Percentiles rank a stretch among this genome's conserved stretches.
Evolutionary conservation across 1,140 invertebrate genomes (phyloP).

Genomic region (Orussus abietinus): DNA sequence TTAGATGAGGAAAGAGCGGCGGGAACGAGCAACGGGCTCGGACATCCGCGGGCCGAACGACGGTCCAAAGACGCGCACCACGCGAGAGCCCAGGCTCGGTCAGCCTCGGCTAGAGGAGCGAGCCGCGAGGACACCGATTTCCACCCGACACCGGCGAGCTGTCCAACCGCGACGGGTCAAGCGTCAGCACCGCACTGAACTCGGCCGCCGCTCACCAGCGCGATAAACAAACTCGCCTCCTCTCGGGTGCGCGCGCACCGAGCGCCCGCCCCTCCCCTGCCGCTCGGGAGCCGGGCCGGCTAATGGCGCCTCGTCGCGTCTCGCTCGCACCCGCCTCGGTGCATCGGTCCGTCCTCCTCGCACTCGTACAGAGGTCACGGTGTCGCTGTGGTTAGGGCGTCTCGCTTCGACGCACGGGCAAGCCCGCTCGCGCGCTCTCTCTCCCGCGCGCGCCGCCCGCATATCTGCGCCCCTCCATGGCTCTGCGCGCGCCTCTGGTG

Average conservation of each 20-base stretch:
- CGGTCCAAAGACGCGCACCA: no score
- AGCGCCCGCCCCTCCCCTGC: slow-evolving; percentile 3
- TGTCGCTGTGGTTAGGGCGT: no score
- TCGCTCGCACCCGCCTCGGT: slow-evolving; percentile 10
- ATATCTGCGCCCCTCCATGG: background rate
- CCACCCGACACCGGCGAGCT: slow-evolving; percentile 13
- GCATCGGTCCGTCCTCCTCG: slow-evolving; percentile 11
- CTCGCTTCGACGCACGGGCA: slow-evolving; percentile 11
- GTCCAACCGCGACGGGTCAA: slow-evolving; percentile 31
- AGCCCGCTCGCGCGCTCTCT: slow-evolving; percentile 8
- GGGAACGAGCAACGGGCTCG: slow-evolving; percentile 1
- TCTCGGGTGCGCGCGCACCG: slow-evolving; percentile 27
- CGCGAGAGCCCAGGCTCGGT: no score
- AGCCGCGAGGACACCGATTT: background rate
- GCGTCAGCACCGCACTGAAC: slow-evolving; percentile 46
- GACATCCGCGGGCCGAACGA: slow-evolving; percentile 1
- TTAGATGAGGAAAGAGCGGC: no score
- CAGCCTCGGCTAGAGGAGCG: no score
- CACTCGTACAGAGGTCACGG: slow-evolving; percentile 1
- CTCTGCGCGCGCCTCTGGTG: background rate
- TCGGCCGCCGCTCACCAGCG: slow-evolving; percentile 35
- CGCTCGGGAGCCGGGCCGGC: background rate
- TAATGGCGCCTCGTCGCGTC: slow-evolving; percentile 4
- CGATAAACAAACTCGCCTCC: slow-evolving; percentile 51
- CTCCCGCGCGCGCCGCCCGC: background rate